phyloP scores from a whole-genome alignment of 2,113 vertebrate species.

The Perca schrenkii region DNA sequence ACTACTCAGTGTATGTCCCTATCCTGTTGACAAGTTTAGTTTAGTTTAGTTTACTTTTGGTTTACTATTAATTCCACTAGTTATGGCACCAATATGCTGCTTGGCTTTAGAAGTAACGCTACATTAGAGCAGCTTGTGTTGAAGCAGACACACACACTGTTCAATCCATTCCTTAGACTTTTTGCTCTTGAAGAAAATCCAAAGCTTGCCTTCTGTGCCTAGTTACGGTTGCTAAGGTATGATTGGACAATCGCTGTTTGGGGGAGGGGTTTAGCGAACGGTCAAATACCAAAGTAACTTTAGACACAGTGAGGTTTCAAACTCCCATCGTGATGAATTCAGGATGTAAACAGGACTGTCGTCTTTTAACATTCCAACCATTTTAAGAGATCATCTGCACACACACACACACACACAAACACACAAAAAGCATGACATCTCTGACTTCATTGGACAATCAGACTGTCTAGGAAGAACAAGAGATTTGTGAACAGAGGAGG shows the following conservation, averaged over 20 bases:
- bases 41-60: background rate
- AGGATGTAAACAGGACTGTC: background rate
- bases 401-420: too few relatives aligned
- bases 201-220: background rate
- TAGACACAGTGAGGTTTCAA: constrained; percentile 9
- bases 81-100: background rate
- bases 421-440: background rate
- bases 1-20: background rate
- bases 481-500: constrained; percentile 23
- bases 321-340: constrained; percentile 1
- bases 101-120: background rate
- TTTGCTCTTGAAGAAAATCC: background rate
- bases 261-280: background rate
- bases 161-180: background rate
- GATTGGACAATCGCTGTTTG: background rate
- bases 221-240: background rate
- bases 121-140: background rate
- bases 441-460: constrained; percentile 24
- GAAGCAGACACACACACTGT: background rate
- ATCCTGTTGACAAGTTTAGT: background rate
- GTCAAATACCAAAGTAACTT: constrained; percentile 22
- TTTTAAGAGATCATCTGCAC: constrained; percentile 9
- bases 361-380: constrained; percentile 10
- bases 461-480: constrained; percentile 15
- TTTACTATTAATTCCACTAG: background rate